A percentile compares a stretch with the other conserved stretches of the same genome.
phyloP scores from a whole-genome alignment of 2,797 vertebrate genomes.

The Meda fulgida region DNA sequence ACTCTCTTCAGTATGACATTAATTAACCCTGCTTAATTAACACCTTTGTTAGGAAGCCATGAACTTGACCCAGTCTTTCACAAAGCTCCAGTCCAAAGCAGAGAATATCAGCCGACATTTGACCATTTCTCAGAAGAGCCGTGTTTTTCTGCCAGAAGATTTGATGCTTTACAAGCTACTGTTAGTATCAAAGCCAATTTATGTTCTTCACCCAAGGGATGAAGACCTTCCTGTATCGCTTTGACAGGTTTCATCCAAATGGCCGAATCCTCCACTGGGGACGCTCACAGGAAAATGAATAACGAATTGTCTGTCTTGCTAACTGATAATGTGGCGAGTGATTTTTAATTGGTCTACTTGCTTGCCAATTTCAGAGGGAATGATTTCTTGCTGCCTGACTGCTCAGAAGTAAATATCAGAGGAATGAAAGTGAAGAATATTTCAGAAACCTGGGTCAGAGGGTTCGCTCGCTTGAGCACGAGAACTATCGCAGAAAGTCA shows the following conservation, averaged over 20 bases:
- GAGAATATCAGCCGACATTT: conserved; percentile 10
- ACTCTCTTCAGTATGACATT: conserved; percentile 45
- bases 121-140: conserved; percentile 13
- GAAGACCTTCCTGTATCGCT: conserved; percentile 22
- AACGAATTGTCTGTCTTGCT: conserved; percentile 45
- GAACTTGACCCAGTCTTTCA: conserved; percentile 26
- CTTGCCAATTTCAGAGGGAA: conserved; percentile 38
- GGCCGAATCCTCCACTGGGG: not conserved
- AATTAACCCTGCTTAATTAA: conserved; percentile 54
- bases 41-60: conserved; percentile 25
- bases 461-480: not conserved
- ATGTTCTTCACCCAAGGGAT: not conserved
- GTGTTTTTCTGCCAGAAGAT: conserved; percentile 23
- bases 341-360: conserved; percentile 48
- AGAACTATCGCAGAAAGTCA: conserved; percentile 18
- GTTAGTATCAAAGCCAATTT: conserved; percentile 29
- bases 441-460: conserved; percentile 15
- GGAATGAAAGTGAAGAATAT: conserved; percentile 15
- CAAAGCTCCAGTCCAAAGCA: conserved; percentile 14
- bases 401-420: conserved; percentile 26
- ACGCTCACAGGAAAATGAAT: conserved; percentile 27
- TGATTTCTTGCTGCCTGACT: conserved; percentile 17
- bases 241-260: conserved; percentile 38
- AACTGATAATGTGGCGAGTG: conserved; percentile 36
- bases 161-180: conserved; percentile 33